Evolutionary conservation across 2,113 vertebrate genomes (phyloP).

Genomic region (Nycticorax nycticorax): DNA sequence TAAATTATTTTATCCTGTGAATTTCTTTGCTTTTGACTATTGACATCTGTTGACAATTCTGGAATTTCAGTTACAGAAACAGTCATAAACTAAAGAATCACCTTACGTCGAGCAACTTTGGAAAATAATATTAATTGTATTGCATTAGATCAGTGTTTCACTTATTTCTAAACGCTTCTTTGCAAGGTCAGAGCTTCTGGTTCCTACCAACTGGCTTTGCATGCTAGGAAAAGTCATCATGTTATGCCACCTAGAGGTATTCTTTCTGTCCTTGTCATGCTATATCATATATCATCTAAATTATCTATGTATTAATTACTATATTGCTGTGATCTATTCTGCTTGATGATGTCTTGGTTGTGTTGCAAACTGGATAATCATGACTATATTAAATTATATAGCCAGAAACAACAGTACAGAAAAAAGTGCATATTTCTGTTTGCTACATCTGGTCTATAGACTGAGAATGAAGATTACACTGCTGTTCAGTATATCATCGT

Average conservation of each 20-base stretch:
- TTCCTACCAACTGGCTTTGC: not conserved
- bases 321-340: not conserved
- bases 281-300: not conserved
- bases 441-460: not conserved
- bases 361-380: not conserved
- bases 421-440: not conserved
- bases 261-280: not conserved
- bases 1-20: not conserved
- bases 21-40: not conserved
- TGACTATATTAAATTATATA: not conserved
- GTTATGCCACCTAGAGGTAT: conserved; percentile 8
- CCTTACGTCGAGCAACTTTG: not conserved
- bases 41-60: not conserved
- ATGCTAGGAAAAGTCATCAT: not conserved
- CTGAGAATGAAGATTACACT: not conserved
- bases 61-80: not conserved
- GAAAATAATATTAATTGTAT: not conserved
- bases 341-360: not conserved
- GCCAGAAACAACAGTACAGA: not conserved
- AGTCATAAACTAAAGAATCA: not conserved
- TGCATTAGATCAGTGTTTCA: not conserved
- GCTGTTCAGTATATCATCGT: not conserved
- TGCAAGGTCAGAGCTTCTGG: not conserved
- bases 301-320: not conserved
- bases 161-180: not conserved